Percentiles rank a stretch among this genome's conserved stretches.
phyloP scores from a whole-genome alignment of 2,113 vertebrate genomes.

The Hirundichthys speculiger region DNA sequence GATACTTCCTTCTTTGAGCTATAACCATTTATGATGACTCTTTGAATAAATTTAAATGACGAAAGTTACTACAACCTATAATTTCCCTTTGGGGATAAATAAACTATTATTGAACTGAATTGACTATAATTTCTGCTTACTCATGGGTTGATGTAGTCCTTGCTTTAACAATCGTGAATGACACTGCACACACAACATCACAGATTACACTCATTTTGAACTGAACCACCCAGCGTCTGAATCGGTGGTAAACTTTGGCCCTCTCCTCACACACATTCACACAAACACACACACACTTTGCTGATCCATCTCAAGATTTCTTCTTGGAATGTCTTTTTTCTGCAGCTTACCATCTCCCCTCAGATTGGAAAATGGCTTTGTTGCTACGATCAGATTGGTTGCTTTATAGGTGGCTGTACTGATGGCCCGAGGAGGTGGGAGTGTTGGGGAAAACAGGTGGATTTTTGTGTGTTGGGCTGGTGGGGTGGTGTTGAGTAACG shows the following conservation, averaged over 20 bases:
- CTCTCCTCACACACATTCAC: constrained; percentile 29
- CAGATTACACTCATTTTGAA: constrained; percentile 45
- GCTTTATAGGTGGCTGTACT: constrained; percentile 39
- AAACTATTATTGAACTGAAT: too few species aligned
- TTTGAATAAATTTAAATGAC: too few species aligned
- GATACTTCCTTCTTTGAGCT: too few species aligned
- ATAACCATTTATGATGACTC: too few species aligned
- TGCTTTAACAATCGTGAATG: constrained; percentile 6
- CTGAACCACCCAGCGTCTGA: constrained; percentile 45
- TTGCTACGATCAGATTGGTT: constrained; percentile 70
- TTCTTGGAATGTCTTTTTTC: constrained; percentile 44
- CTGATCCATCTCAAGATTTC: constrained; percentile 33
- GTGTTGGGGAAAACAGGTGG: constrained; percentile 2
- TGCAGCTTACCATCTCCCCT: constrained; percentile 14
- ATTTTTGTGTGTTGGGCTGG: neutral
- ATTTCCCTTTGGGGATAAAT: too few species aligned
- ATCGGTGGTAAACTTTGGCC: constrained; percentile 22
- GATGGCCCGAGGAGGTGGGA: neutral
- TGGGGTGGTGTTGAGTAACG: neutral
- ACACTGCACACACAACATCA: constrained; percentile 38
- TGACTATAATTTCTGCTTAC: constrained; percentile 21
- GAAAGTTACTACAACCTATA: too few species aligned
- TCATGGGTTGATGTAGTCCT: constrained; percentile 10
- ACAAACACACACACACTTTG: constrained; percentile 41
- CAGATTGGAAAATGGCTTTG: constrained; percentile 31